Conservation (phyloP, 2,113 vertebrate species). For the Climacteris rufus region DNA sequence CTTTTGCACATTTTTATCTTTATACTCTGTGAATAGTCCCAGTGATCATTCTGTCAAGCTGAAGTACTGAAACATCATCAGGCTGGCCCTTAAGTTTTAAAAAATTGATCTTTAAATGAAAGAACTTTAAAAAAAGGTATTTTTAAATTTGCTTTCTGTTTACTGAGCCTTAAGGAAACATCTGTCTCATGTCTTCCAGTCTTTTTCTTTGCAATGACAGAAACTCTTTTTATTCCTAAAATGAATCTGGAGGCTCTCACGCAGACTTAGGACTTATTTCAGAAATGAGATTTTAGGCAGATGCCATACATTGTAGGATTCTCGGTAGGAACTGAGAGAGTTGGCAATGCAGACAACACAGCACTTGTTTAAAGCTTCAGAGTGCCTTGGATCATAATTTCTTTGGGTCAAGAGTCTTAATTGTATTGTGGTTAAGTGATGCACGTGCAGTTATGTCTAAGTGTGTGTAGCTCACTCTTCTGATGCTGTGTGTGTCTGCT, state of each 20-base stretch:
- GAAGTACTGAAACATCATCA: conserved; percentile 10
- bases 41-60: conserved; percentile 2
- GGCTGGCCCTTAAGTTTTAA: not conserved
- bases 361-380: not conserved
- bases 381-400: not conserved
- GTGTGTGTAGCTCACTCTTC: not conserved
- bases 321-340: not conserved
- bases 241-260: not conserved
- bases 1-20: conserved; percentile 49
- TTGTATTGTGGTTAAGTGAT: not conserved
- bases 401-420: not conserved
- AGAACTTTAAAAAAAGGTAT: not conserved
- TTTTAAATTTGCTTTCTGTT: conserved; percentile 10
- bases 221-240: not conserved
- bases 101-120: not conserved
- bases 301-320: not conserved
- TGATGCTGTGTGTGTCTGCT: not conserved
- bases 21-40: conserved; percentile 16
- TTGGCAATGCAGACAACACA: not conserved
- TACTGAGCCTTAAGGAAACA: not conserved
- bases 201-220: not conserved
- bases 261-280: not conserved
- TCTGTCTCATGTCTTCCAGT: not conserved
- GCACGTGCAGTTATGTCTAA: not conserved
- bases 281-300: not conserved